Conservation (phyloP, 2,888 invertebrate species). For the Dicyrtoma fusca region DNA sequence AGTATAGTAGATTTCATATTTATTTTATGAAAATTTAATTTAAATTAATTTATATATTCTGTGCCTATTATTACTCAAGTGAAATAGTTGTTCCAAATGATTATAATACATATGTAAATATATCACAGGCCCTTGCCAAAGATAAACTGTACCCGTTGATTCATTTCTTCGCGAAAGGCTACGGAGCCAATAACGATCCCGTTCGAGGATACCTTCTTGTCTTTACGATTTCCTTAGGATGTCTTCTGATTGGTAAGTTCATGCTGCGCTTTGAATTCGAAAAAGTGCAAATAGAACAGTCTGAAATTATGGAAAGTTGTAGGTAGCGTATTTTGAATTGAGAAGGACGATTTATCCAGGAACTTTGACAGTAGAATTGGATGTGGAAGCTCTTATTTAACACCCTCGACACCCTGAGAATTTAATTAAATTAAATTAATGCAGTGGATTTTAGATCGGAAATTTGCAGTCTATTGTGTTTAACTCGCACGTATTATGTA, state of each 20-base stretch:
- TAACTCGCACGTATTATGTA: no score
- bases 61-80: background rate
- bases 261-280: no score
- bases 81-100: background rate
- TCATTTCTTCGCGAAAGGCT: conserved; percentile 64
- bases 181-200: conserved; percentile 65
- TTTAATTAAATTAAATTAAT: background rate
- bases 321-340: no score
- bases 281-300: no score
- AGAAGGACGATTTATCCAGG: no score
- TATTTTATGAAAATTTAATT: background rate
- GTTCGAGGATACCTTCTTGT: conserved; percentile 64
- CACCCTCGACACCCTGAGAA: no score
- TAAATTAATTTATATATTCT: background rate
- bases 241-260: conserved; percentile 64
- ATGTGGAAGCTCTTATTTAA: no score
- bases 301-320: no score
- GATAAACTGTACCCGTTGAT: conserved; percentile 66
- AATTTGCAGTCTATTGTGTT: background rate
- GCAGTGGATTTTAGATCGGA: background rate
- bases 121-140: conserved; percentile 63
- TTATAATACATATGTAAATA: background rate
- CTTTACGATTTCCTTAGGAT: conserved; percentile 63
- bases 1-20: conserved; percentile 1
- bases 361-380: no score